Evolutionary conservation across 2,797 vertebrate species (phyloP).

Genomic region (Epinephelus coioides): DNA sequence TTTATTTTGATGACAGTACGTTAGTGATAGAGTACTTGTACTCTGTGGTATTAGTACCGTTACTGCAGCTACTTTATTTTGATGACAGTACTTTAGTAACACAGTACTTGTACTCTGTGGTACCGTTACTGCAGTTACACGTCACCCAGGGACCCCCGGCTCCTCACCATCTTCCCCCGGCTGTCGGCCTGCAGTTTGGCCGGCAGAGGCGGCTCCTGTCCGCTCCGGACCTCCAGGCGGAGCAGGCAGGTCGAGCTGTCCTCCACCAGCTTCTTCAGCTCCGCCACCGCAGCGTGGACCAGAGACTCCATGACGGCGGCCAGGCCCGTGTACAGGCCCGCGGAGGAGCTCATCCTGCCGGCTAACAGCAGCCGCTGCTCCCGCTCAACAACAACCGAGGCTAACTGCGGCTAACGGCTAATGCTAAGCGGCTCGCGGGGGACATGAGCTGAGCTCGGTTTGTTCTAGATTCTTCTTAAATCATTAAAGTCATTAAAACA

Average conservation of each 20-base stretch:
- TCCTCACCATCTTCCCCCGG: slow-evolving; percentile 73
- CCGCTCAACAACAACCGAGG: background rate
- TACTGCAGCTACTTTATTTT: too few relatives aligned
- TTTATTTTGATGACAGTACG: too few relatives aligned
- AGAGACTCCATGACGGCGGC: slow-evolving; percentile 83
- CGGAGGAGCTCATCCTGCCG: slow-evolving; percentile 71
- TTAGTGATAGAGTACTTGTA: too few relatives aligned
- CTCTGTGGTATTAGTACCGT: too few relatives aligned
- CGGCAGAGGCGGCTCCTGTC: background rate
- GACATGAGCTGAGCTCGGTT: too few relatives aligned
- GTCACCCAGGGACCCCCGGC: background rate
- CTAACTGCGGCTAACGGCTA: background rate
- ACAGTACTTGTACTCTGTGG: too few relatives aligned
- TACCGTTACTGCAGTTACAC: too few relatives aligned
- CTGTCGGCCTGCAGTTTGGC: background rate
- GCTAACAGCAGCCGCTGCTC: background rate
- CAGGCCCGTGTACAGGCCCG: slow-evolving; percentile 68
- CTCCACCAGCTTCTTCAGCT: slow-evolving; percentile 77
- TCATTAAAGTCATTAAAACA: too few relatives aligned
- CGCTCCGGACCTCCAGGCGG: background rate
- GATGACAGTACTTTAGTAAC: too few relatives aligned
- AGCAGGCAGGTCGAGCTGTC: slow-evolving; percentile 28
- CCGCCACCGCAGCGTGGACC: slow-evolving; percentile 80
- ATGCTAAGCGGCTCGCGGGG: background rate
- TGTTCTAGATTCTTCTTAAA: too few relatives aligned